Percentiles rank a stretch among this genome's conserved stretches.
phyloP scores from a whole-genome alignment of 2,113 vertebrate genomes.

The Phyllostomus hastatus region DNA sequence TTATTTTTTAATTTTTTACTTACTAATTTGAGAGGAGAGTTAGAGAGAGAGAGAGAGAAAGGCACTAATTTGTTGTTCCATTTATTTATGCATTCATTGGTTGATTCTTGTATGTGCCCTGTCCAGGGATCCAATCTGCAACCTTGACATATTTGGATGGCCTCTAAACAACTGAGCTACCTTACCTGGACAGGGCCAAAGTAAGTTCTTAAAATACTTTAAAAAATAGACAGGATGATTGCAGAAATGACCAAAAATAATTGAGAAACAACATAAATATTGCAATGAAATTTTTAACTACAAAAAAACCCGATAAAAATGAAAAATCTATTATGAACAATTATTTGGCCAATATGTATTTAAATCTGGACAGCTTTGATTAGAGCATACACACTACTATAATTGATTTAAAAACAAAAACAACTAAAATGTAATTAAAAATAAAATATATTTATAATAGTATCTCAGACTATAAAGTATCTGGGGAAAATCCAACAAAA shows the following conservation, averaged over 20 bases:
- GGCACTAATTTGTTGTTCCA: too few relatives aligned
- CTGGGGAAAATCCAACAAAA: too few relatives aligned
- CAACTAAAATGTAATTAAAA: neutral
- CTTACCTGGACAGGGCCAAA: neutral
- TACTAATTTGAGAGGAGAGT: too few relatives aligned
- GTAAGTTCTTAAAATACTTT: neutral
- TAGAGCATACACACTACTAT: neutral
- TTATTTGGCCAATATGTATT: neutral
- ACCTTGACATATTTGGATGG: too few relatives aligned
- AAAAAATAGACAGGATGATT: neutral
- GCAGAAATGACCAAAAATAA: neutral
- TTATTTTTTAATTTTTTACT: too few relatives aligned
- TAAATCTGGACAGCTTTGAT: neutral
- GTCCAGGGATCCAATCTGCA: too few relatives aligned
- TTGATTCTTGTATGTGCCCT: too few relatives aligned
- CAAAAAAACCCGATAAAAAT: neutral
- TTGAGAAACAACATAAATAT: neutral
- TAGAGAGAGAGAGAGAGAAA: too few relatives aligned
- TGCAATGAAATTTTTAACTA: neutral
- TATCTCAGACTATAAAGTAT: neutral
- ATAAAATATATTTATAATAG: neutral
- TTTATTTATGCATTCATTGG: too few relatives aligned
- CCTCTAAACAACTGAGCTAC: too few relatives aligned
- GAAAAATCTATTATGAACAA: neutral
- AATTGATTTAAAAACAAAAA: neutral